These are phyloP conservation scores for Trissolcus japonicus DNA, from an alignment of 2,888 invertebrate species.

Conservation along the genomic window DNA sequence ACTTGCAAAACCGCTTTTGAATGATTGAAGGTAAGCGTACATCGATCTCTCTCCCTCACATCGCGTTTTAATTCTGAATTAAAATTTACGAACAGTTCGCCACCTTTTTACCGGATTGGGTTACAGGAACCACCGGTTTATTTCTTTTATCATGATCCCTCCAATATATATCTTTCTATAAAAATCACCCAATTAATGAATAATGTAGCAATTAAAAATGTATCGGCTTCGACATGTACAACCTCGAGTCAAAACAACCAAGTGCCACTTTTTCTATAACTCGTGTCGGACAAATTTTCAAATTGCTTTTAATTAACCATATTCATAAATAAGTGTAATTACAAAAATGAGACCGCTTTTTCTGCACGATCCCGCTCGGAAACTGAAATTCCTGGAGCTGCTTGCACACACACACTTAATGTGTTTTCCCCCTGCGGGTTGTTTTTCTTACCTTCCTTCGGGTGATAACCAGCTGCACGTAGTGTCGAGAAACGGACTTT, in stretches of 20 bases:
- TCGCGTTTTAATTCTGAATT: conserved; percentile 71
- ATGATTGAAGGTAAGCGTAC: conserved; percentile 54
- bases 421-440: conserved; percentile 6
- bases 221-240: not conserved
- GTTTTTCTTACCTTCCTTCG: conserved; percentile 15
- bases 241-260: not conserved
- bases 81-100: conserved; percentile 70
- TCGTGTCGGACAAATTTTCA: conserved; percentile 12
- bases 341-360: conserved; percentile 9
- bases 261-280: conserved; percentile 1
- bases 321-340: conserved; percentile 3
- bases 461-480: conserved; percentile 50
- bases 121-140: conserved; percentile 54
- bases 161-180: conserved; percentile 8
- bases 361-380: conserved; percentile 2
- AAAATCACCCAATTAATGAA: conserved; percentile 16
- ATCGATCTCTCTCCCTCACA: conserved; percentile 65
- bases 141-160: conserved; percentile 24
- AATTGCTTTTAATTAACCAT: conserved; percentile 8
- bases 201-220: conserved; percentile 17
- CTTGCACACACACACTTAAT: conserved; percentile 8
- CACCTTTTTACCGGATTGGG: conserved; percentile 66
- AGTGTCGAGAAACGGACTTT: conserved; percentile 49
- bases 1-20: conserved; percentile 68
- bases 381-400: conserved; percentile 18